Evolutionary conservation across 2,113 vertebrate genomes (phyloP).

Genomic region (Acanthisitta chloris): DNA sequence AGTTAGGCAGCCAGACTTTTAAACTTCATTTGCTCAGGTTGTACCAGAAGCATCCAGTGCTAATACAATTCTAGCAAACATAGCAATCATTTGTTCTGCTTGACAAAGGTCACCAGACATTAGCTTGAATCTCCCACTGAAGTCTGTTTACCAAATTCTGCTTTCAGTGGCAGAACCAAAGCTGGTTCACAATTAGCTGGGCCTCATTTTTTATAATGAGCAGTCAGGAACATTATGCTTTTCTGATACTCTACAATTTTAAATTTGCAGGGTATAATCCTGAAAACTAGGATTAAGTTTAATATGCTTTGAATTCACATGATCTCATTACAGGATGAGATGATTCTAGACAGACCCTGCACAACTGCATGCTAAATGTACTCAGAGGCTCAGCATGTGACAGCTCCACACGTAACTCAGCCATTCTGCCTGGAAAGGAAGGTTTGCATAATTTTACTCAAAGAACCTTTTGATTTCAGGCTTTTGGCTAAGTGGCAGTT

Average conservation of each 20-base stretch:
- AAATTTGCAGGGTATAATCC: conserved; percentile 28
- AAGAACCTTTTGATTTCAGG: conserved; percentile 1
- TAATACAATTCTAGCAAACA: conserved; percentile 20
- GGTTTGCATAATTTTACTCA: not conserved
- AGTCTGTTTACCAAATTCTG: not conserved
- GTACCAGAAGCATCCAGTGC: conserved; percentile 27
- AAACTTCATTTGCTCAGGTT: conserved; percentile 11
- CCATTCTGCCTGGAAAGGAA: not conserved
- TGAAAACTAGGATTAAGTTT: conserved; percentile 36
- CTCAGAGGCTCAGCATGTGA: not conserved
- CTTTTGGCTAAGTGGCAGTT: not conserved
- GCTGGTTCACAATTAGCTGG: not conserved
- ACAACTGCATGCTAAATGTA: not conserved
- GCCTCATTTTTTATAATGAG: not conserved
- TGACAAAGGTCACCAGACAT: conserved; percentile 34
- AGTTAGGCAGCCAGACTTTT: not conserved
- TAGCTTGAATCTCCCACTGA: not conserved
- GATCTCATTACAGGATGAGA: conserved; percentile 6
- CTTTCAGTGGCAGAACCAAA: conserved; percentile 6
- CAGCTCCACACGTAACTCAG: not conserved
- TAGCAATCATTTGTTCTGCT: conserved; percentile 35
- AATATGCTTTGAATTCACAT: conserved; percentile 7
- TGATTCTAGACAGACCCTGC: not conserved
- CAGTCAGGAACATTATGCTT: not conserved
- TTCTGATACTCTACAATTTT: not conserved